A percentile compares a stretch with the other conserved stretches of the same genome.
phyloP scores from a whole-genome alignment of 2,113 vertebrate species.

The Nipponia nippon region DNA sequence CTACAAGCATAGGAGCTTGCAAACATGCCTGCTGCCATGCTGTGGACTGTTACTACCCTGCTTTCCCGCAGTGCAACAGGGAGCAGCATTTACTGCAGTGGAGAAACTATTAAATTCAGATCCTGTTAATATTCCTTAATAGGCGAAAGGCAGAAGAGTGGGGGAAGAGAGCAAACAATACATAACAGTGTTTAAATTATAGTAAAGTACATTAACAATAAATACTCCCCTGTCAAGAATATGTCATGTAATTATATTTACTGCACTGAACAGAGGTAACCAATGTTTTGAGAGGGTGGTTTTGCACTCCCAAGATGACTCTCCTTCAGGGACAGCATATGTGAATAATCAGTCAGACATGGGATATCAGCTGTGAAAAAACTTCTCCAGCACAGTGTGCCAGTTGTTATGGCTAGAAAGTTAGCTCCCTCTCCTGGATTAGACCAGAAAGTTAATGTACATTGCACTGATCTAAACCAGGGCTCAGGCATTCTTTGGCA shows the following conservation, averaged over 20 bases:
- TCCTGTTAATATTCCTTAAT: conserved; percentile 38
- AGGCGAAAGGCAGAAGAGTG: conserved; percentile 38
- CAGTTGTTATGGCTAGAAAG: neutral
- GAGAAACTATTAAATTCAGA: neutral
- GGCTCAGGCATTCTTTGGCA: fast-evolving
- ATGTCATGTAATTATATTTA: conserved; percentile 51
- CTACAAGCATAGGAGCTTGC: neutral
- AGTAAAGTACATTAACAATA: conserved; percentile 42
- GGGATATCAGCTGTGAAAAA: conserved; percentile 21
- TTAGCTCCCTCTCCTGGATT: conserved; percentile 62
- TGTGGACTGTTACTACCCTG: fast-evolving
- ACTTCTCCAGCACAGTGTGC: neutral
- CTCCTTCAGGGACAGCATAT: conserved; percentile 41
- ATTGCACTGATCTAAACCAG: neutral
- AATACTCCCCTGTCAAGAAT: conserved; percentile 48
- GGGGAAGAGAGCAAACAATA: conserved; percentile 40
- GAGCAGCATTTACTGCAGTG: neutral
- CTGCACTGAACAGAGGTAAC: conserved; percentile 39
- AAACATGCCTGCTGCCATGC: fast-evolving
- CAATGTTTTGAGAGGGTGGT: conserved; percentile 60
- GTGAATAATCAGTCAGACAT: conserved; percentile 44
- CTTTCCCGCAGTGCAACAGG: neutral
- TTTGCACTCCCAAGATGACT: conserved; percentile 44
- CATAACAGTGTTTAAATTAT: conserved; percentile 5
- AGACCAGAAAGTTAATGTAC: neutral